Evolutionary conservation across 2,113 vertebrate genomes (phyloP).

Genomic region (Alectura lathami): DNA sequence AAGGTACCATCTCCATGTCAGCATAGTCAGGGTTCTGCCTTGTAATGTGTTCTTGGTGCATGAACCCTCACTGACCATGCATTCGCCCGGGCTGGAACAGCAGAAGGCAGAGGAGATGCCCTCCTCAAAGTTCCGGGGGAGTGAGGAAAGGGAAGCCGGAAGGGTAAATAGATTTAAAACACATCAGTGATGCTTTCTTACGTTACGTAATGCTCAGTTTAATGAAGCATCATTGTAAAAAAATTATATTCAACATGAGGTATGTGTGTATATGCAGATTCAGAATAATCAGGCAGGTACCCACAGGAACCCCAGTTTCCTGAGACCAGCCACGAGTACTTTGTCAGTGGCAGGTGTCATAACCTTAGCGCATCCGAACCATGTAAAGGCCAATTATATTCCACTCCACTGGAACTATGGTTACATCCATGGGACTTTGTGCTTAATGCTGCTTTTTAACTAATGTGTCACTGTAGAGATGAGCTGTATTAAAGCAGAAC

Average conservation of each 20-base stretch:
- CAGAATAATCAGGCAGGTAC: not conserved
- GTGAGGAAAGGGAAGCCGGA: not conserved
- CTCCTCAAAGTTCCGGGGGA: not conserved
- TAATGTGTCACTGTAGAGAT: not conserved
- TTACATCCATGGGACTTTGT: not conserved
- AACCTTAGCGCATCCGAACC: not conserved
- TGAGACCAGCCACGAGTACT: not conserved
- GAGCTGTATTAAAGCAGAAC: not conserved
- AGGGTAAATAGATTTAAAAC: not conserved
- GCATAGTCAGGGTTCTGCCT: not conserved
- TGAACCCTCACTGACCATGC: rapidly evolving
- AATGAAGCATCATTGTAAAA: not conserved
- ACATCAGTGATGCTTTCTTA: not conserved
- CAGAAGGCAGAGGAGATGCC: not conserved
- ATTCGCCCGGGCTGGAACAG: not conserved
- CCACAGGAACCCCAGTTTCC: not conserved
- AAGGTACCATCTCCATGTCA: not conserved
- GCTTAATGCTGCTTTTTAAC: not conserved
- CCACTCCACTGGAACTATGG: not conserved
- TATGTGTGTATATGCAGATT: not conserved
- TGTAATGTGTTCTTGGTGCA: not conserved
- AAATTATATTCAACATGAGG: not conserved
- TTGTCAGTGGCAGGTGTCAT: not conserved
- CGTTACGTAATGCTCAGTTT: not conserved
- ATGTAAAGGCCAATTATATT: constrained; percentile 33